These are phyloP conservation scores for Acrobasis consociella DNA, from an alignment of 2,888 invertebrate species.

Conservation along the genomic window DNA sequence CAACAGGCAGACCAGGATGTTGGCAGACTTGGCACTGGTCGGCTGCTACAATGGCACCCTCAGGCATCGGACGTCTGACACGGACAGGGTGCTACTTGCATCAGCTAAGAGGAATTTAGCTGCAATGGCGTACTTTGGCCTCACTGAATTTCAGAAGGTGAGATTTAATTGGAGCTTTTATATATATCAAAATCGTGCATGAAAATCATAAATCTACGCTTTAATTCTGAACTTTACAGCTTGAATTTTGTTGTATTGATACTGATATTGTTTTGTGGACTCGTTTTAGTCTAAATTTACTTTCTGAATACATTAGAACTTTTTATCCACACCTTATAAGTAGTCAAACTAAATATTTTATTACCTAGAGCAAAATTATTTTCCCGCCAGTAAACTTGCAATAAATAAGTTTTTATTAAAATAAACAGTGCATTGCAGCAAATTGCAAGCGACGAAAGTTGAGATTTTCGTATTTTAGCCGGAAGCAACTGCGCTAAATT, in stretches of 20 bases:
- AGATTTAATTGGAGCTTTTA: constrained; percentile 25
- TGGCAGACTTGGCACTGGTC: constrained; percentile 96
- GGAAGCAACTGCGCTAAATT: constrained; percentile 7
- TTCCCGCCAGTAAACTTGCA: neutral
- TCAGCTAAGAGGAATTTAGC: constrained; percentile 98
- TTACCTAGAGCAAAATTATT: neutral
- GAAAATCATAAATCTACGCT: too few relatives aligned
- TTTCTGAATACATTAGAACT: too few relatives aligned
- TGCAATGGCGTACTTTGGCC: constrained; percentile 98
- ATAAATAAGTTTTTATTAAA: neutral
- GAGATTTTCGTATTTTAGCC: neutral
- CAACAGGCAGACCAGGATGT: constrained; percentile 98
- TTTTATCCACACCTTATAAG: too few relatives aligned
- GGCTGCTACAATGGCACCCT: constrained; percentile 96
- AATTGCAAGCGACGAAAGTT: constrained; percentile 7
- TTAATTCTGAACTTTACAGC: too few relatives aligned
- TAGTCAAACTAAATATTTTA: neutral
- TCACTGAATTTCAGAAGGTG: constrained; percentile 97
- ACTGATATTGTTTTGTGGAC: too few relatives aligned
- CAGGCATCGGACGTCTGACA: constrained; percentile 86
- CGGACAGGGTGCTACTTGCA: constrained; percentile 93
- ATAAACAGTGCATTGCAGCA: neutral
- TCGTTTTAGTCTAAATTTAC: too few relatives aligned
- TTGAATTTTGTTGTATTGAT: too few relatives aligned
- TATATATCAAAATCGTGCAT: too few relatives aligned